A percentile compares a stretch with the other conserved stretches of the same genome.
These are phyloP conservation scores for Trachelus troglodyta DNA, from an alignment of 2,888 invertebrate species.

Conservation along the genomic window DNA sequence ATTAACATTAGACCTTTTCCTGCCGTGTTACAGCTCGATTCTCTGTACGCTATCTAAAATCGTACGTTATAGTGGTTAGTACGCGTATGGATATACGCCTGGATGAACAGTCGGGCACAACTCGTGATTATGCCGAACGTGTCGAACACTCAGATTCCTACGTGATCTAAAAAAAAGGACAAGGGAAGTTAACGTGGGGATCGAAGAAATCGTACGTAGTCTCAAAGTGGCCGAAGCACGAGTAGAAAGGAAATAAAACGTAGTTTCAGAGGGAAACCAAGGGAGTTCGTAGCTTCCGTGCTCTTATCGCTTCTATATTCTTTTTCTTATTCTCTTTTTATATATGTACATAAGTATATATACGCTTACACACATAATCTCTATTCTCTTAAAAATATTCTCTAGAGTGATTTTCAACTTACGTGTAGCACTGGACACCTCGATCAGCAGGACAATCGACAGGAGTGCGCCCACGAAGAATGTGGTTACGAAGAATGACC, in stretches of 20 bases:
- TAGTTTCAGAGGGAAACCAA: neutral
- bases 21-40: neutral
- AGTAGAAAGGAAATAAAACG: neutral
- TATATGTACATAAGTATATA: neutral
- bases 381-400: neutral
- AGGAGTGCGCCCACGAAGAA: constrained; percentile 54
- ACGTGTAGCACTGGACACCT: constrained; percentile 51
- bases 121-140: neutral
- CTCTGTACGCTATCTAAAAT: neutral
- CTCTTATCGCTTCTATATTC: neutral
- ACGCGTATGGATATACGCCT: neutral
- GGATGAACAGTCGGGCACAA: neutral
- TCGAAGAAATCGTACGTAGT: neutral
- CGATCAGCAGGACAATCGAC: constrained; percentile 41
- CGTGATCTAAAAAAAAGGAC: neutral
- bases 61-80: neutral
- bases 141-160: neutral
- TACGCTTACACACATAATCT: neutral
- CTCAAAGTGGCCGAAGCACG: neutral
- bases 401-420: constrained; percentile 32
- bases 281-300: neutral
- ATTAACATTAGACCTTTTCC: neutral
- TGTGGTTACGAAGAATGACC: constrained; percentile 51
- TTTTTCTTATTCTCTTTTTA: neutral
- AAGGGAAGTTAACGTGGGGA: neutral